Evolutionary conservation across 2,797 vertebrate species (phyloP).

Genomic region (Molossus alvarezi): DNA sequence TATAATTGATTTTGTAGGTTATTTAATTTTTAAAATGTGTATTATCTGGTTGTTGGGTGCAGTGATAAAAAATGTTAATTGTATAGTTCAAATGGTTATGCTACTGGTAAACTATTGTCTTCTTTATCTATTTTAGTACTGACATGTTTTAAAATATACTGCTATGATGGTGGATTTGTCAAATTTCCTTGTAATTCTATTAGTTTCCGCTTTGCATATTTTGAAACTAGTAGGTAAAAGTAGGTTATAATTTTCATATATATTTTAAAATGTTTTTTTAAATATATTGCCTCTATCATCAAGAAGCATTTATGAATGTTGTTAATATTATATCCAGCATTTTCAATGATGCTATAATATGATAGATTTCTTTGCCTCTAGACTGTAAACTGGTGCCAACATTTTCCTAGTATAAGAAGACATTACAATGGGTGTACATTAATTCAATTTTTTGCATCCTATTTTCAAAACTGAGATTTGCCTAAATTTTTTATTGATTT

Average conservation of each 20-base stretch:
- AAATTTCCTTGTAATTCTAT: background rate
- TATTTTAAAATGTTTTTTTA: slow-evolving; percentile 8
- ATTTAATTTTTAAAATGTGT: background rate
- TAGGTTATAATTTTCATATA: background rate
- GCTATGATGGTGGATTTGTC: background rate
- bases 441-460: background rate
- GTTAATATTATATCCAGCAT: background rate
- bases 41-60: background rate
- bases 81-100: background rate
- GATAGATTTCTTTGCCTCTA: background rate
- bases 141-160: background rate
- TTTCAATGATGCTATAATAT: background rate
- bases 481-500: background rate
- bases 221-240: background rate
- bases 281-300: background rate
- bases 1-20: background rate
- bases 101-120: background rate
- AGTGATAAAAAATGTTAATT: background rate
- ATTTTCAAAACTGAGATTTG: slow-evolving; percentile 24
- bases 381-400: background rate
- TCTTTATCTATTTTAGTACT: background rate
- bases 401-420: background rate
- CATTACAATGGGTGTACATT: background rate
- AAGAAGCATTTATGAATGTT: background rate
- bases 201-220: background rate